A percentile compares a stretch with the other conserved stretches of the same genome.
These are phyloP conservation scores for Exaiptasia diaphana DNA, from an alignment of 64 coral and sea anemone species.

Conservation along the genomic window DNA sequence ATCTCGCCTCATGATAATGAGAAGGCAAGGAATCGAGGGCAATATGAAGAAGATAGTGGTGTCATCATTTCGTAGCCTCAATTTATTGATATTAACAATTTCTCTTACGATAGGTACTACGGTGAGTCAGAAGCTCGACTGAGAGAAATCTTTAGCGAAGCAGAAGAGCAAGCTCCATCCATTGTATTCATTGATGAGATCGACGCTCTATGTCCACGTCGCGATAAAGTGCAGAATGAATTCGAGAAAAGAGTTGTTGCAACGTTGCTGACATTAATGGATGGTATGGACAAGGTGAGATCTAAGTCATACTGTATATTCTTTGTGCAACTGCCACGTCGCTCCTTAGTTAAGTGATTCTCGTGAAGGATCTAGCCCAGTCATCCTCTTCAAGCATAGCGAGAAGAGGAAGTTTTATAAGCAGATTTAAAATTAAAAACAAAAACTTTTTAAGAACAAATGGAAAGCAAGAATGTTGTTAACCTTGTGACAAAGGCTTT, in stretches of 20 bases:
- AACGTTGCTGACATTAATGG: conserved; percentile 88
- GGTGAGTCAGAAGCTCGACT: conserved; percentile 95
- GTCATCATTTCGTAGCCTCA: too few species aligned
- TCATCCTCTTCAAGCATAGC: too few species aligned
- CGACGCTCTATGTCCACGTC: conserved; percentile 87
- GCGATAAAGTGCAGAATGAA: conserved; percentile 97
- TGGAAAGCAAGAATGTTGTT: too few species aligned
- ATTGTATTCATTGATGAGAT: conserved; percentile 97
- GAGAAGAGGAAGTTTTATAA: too few species aligned
- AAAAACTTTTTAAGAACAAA: too few species aligned
- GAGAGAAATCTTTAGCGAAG: conserved; percentile 91
- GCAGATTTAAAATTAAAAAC: too few species aligned
- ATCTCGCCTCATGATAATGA: too few species aligned
- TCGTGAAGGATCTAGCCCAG: not conserved
- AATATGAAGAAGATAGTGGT: too few species aligned
- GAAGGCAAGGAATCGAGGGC: too few species aligned
- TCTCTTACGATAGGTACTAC: conserved; percentile 59
- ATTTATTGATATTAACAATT: too few species aligned
- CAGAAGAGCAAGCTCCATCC: conserved; percentile 64
- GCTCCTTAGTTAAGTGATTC: not conserved
- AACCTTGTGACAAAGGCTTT: too few species aligned
- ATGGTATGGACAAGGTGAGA: conserved; percentile 70
- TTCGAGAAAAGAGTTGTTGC: conserved; percentile 98
- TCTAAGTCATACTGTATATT: too few species aligned
- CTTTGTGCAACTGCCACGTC: not conserved